phyloP scores from a whole-genome alignment of 2,113 vertebrate genomes.

The Nibea albiflora region DNA sequence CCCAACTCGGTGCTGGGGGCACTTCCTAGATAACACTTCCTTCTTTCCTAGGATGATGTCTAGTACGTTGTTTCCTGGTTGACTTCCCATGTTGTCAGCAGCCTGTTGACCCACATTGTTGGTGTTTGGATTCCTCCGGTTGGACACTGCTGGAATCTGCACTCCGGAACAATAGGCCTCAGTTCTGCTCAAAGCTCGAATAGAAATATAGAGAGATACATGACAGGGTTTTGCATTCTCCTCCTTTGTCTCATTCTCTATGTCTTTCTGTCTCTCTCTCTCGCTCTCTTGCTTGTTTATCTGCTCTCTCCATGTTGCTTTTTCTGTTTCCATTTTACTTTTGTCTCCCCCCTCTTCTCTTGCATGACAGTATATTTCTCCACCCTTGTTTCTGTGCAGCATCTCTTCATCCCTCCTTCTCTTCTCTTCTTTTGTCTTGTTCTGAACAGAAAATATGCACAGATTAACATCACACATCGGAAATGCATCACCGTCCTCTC shows the following conservation, averaged over 20 bases:
- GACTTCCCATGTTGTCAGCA: conserved; percentile 28
- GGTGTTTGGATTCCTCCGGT: conserved; percentile 53
- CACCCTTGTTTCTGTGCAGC: conserved; percentile 11
- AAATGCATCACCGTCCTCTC: neutral
- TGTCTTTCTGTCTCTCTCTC: neutral
- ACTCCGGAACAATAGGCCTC: conserved; percentile 55
- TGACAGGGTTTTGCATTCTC: neutral
- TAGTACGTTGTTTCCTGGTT: conserved; percentile 17
- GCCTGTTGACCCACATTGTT: conserved; percentile 49
- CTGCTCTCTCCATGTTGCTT: neutral
- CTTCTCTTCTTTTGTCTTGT: neutral
- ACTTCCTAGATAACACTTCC: conserved; percentile 18
- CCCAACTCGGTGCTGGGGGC: neutral
- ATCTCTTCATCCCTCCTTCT: conserved; percentile 2
- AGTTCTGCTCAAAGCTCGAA: conserved; percentile 51
- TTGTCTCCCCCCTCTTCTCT: neutral
- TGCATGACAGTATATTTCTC: neutral
- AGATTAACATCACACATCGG: neutral
- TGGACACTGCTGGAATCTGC: conserved; percentile 32
- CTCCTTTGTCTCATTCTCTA: neutral
- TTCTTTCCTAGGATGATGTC: conserved; percentile 16
- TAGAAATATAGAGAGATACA: neutral
- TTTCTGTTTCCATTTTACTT: neutral
- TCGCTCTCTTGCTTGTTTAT: neutral
- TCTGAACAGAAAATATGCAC: neutral